A percentile compares a stretch with the other conserved stretches of the same genome.
phyloP scores from a whole-genome alignment of 1,140 invertebrate species.

The Drosophila melanica region DNA sequence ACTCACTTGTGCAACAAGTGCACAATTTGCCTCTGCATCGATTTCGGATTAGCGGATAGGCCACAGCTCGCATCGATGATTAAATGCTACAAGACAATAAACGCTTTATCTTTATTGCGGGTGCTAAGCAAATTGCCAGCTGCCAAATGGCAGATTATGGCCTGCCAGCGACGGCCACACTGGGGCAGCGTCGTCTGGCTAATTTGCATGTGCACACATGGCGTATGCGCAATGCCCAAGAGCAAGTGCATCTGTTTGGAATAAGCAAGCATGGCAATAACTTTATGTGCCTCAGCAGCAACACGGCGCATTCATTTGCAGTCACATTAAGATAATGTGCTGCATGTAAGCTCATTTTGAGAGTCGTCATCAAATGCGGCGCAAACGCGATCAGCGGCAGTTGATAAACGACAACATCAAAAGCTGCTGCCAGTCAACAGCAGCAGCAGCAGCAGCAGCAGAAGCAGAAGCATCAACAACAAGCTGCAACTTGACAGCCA shows the following conservation, averaged over 20 bases:
- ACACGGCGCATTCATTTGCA: slow-evolving; percentile 68
- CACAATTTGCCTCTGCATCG: slow-evolving; percentile 45
- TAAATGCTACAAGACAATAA: slow-evolving; percentile 80
- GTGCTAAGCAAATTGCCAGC: slow-evolving; percentile 71
- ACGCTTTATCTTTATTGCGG: slow-evolving; percentile 73
- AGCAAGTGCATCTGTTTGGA: slow-evolving; percentile 5
- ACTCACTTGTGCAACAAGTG: slow-evolving; percentile 78
- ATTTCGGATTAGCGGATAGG: not conserved
- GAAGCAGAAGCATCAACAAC: slow-evolving; percentile 26
- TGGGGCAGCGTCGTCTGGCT: slow-evolving; percentile 16
- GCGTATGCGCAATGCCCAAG: slow-evolving; percentile 44
- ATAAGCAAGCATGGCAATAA: slow-evolving; percentile 18
- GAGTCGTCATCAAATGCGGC: slow-evolving; percentile 75
- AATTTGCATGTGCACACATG: slow-evolving; percentile 36
- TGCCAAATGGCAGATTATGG: slow-evolving; percentile 69
- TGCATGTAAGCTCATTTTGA: slow-evolving; percentile 64
- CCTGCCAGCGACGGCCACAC: slow-evolving; percentile 44
- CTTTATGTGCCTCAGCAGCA: slow-evolving; percentile 29
- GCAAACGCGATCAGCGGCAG: slow-evolving; percentile 59
- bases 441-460: slow-evolving; percentile 26
- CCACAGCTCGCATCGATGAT: slow-evolving; percentile 56
- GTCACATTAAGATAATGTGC: slow-evolving; percentile 81
- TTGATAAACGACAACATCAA: slow-evolving; percentile 74
- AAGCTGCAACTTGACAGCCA: slow-evolving; percentile 57
- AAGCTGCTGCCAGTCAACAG: slow-evolving; percentile 30